These are phyloP conservation scores for Morphnarchus princeps DNA, from an alignment of 2,113 vertebrate species.

Conservation along the genomic window DNA sequence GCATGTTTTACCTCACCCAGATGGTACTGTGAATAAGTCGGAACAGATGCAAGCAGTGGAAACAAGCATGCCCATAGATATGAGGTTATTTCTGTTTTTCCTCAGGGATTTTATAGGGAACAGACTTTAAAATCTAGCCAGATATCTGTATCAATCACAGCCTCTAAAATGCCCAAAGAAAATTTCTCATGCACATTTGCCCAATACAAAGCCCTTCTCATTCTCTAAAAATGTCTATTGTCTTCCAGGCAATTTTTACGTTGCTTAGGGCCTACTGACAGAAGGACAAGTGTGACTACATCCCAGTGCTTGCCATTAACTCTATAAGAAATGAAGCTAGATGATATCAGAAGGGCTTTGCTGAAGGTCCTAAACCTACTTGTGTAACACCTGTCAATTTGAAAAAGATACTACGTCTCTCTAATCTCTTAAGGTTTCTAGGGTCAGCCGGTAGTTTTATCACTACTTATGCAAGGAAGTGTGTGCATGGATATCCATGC, in stretches of 20 bases:
- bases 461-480: background rate
- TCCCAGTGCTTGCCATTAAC: background rate
- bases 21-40: background rate
- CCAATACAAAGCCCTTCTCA: background rate
- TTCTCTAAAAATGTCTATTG: background rate
- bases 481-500: background rate
- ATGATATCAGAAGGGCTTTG: background rate
- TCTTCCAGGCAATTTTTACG: background rate
- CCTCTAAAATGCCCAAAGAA: background rate
- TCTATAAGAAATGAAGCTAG: background rate
- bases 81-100: background rate
- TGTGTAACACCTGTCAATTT: background rate
- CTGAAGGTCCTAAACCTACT: background rate
- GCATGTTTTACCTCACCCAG: background rate
- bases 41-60: background rate
- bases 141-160: background rate
- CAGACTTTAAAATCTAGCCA: background rate
- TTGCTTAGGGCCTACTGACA: background rate
- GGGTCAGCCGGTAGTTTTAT: background rate
- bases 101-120: background rate
- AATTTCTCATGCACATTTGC: background rate
- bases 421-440: background rate
- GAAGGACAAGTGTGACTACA: background rate
- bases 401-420: accelerated
- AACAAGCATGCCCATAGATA: background rate